A percentile compares a stretch with the other conserved stretches of the same genome.
These are phyloP conservation scores for Gasterosteus aculeatus DNA, from an alignment of 2,113 vertebrate species.

Conservation along the genomic window DNA sequence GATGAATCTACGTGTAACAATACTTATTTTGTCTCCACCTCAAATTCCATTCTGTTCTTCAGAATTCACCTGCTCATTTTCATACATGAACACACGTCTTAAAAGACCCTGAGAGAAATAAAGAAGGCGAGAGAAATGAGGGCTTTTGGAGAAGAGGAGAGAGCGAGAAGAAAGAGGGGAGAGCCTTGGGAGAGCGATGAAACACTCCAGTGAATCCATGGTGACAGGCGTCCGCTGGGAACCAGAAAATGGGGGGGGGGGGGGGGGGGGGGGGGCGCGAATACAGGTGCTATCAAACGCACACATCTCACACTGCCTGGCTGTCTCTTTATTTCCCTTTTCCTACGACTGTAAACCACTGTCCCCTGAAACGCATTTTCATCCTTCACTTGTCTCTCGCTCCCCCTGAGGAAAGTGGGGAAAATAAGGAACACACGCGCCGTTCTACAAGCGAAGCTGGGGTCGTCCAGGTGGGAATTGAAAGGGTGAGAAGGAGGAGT, in stretches of 20 bases:
- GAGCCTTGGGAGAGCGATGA: slow-evolving; percentile 70
- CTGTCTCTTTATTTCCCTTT: slow-evolving; percentile 63
- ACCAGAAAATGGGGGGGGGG: slow-evolving; percentile 49
- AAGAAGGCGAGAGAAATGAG: slow-evolving; percentile 59
- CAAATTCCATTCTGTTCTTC: slow-evolving; percentile 56
- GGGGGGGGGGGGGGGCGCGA: slow-evolving; percentile 62
- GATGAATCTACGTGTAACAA: slow-evolving; percentile 54
- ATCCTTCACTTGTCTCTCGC: slow-evolving; percentile 38
- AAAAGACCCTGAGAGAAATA: slow-evolving; percentile 58
- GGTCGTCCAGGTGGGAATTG: slow-evolving; percentile 33
- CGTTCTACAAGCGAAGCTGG: slow-evolving; percentile 46
- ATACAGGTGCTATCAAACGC: slow-evolving; percentile 74
- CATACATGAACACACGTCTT: slow-evolving; percentile 52
- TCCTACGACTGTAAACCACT: slow-evolving; percentile 37
- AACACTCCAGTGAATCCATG: slow-evolving; percentile 73
- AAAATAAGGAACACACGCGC: slow-evolving; percentile 60
- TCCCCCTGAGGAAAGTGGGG: slow-evolving; percentile 43
- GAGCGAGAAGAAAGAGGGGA: slow-evolving; percentile 10
- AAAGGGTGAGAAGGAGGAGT: slow-evolving; percentile 15
- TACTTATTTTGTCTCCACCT: slow-evolving; percentile 62
- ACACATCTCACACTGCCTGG: slow-evolving; percentile 61
- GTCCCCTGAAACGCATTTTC: slow-evolving; percentile 27
- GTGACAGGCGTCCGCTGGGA: slow-evolving; percentile 76
- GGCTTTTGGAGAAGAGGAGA: slow-evolving; percentile 17
- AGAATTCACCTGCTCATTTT: slow-evolving; percentile 56